Base-by-base conservation (phyloP, 2,888 invertebrate species). In the Macrosoma leucophasiata region DNA sequence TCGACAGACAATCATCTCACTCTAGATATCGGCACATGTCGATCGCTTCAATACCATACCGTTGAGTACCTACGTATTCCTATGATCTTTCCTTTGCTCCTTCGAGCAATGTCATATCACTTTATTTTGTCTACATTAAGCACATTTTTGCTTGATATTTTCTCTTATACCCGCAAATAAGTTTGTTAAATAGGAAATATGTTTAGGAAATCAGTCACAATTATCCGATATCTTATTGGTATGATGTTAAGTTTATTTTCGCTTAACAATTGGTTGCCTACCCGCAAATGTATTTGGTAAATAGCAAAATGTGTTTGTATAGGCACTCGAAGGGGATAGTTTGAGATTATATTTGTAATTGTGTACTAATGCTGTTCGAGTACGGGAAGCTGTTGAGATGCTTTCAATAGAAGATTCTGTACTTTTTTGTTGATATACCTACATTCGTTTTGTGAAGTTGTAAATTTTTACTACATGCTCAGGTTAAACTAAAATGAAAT, bases 11-110 rank as follows among this genome's bases (percentile, higher is more conserved):
- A 17, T 7, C n/a, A n/a, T n/a, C n/a, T n/a, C n/a, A n/a, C n/a
- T n/a, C n/a, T n/a, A 65, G 67, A 68, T 69, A 70, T 73, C 70
- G 77, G 74, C 78, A 79, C 74, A 78, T 76, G 74, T 70, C 71
- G 69, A 66, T 64, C 45, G 43, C 60, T 61, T 75, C 77, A 73
- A 75, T 70, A 52, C 50, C 36, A 48, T 51, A 43, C 48, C 50
- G 48, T 59, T 46, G 52, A 68, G 62, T 58, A 75, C 71, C 71
- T 74, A 74, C 72, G 68, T 62, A 59, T 58, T 52, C 51, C 43
- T 28, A 46, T 55, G 47, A 49, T 41, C 10, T 23, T 13, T 31
- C 12, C 11, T 28, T 27, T 15, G 34, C 7, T n/a, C 7, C 29
- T 4, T 3, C n/a, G 2, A 13, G 9, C 5, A 2, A 13, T n/a